Conservation (phyloP, 1,140 invertebrate genomes). For the Bombus consobrinus region DNA sequence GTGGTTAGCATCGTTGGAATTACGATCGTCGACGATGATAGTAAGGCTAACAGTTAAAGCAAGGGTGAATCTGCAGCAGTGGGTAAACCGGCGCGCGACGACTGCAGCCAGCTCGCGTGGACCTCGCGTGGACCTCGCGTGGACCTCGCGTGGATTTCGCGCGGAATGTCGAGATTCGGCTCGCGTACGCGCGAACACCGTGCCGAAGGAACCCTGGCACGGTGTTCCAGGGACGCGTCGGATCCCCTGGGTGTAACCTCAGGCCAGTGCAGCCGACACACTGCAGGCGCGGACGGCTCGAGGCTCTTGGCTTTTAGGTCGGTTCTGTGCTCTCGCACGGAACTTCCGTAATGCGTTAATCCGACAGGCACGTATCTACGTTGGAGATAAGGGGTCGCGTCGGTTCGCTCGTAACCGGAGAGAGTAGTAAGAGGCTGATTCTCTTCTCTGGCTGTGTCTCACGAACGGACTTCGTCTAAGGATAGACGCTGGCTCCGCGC, state of each 20-base stretch:
- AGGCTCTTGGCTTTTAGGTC: slow-evolving; percentile 72
- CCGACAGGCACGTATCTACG: slow-evolving; percentile 73
- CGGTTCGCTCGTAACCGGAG: slow-evolving; percentile 50
- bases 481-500: slow-evolving; percentile 38
- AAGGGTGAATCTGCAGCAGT: not conserved
- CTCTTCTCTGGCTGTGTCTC: slow-evolving; percentile 3
- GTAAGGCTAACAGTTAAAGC: slow-evolving; percentile 57
- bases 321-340: slow-evolving; percentile 71
- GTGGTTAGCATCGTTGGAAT: slow-evolving; percentile 70
- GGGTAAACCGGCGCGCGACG: slow-evolving; percentile 40
- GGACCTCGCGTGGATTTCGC: not conserved
- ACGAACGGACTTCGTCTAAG: slow-evolving; percentile 23
- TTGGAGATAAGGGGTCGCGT: slow-evolving; percentile 67
- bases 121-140: not conserved
- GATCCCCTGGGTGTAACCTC: slow-evolving; percentile 27
- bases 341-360: slow-evolving; percentile 82
- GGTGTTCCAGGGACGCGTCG: slow-evolving; percentile 1
- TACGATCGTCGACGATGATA: slow-evolving; percentile 60
- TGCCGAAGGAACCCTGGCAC: not conserved
- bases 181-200: slow-evolving; percentile 13
- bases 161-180: slow-evolving; percentile 1
- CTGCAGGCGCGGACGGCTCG: slow-evolving; percentile 25
- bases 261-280: not conserved
- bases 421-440: not conserved
- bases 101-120: not conserved